Base-by-base conservation (phyloP, 1,140 invertebrate genomes). In the Bombus superbus region DNA sequence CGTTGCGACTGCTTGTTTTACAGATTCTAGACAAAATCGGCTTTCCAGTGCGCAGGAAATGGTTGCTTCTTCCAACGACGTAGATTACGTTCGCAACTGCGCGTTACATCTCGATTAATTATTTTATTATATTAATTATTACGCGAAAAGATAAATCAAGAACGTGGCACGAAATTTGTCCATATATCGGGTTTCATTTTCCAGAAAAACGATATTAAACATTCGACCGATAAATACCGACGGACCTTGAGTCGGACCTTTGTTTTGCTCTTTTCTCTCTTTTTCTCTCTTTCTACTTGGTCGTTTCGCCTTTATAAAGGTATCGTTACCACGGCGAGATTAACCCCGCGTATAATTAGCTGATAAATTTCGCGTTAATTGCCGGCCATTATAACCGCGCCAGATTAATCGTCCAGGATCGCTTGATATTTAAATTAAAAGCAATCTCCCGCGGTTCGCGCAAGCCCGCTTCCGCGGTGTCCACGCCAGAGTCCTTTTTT, bases 331-430 rank as follows among this genome's bases (percentile, higher is more conserved):
- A n/a, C 32, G 57, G 15, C 81, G 64, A 84, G 88, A 93, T 93
- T 93, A 92, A 92, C 85, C 88, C 72, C 74, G 44, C 47, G 78
- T 89, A 80, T 91, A 93, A 93, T 93, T 92, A 93, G 85, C 88
- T 88, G 90, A 92, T 93, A 92, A 92, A 92, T 92, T 93, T 91
- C 69, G 80, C 84, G 75, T 92, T 92, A 91, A 92, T 91, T 83
- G 83, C 88, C 62, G 64, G 57, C 66, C 78, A 85, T 92, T 91
- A 88, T 87, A 40, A n/a, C 38, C 59, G 40, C 10, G 28, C 74
- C 32, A 87, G 88, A 90, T 90, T 89, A 76, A 90, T 90, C 81
- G 88, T 64, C 8, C 76, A 62, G 69, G 81, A 89, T 69, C 66
- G 57, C 44, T 71, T 77, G 85, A 87, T 90, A 89, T 89, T 89